Base-by-base conservation (phyloP, 2,888 invertebrate genomes). In the Drosophila limbata region DNA sequence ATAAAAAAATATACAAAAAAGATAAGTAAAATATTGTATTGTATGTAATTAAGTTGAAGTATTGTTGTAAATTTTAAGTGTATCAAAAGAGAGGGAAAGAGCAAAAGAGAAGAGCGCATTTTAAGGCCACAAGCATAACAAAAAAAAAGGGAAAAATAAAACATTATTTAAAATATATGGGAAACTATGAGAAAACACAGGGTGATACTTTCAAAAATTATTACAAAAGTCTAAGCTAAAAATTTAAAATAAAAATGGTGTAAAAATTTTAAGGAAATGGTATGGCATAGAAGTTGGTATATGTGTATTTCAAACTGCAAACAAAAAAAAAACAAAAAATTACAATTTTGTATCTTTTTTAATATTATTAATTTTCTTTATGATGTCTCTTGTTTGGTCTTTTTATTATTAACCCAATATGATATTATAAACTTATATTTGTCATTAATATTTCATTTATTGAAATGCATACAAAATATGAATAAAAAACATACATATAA, bases 121-220 rank as follows among this genome's bases (percentile, higher is more conserved):
- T 74, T 71, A 79, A 69, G 69, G 55, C 61, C 52, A 74, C 40
- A 69, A 59, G 40, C 39, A 71, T 60, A 53, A 48, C 61, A 61
- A 67, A 59, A 70, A 64, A 47, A 45, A 63, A 55, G 42, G 66
- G 53, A 47, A 45, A 52, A 64, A 48, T 42, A 60, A 56, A 64
- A 70, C 42, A 65, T 66, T 69, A 77, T 85, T 81, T 85, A 79
- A 78, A 82, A 79, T 69, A 81, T 72, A 78, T 79, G 73, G 73
- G 69, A 83, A 78, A 90, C 87, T 85, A 82, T 88, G 90, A 90
- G 89, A 91, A 90, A 91, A 91, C 87, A 91, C 91, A 91, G 91
- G 91, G 91, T 91, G 91, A 91, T 91, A 91, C 89, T 83, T 88
- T 90, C 81, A 81, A 82, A 84, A 84, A 89, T 82, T 77, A 84